A percentile compares a stretch with the other conserved stretches of the same genome.
Evolutionary conservation across 2,113 vertebrate genomes (phyloP).

Genomic region (Rhinoptilus africanus): DNA sequence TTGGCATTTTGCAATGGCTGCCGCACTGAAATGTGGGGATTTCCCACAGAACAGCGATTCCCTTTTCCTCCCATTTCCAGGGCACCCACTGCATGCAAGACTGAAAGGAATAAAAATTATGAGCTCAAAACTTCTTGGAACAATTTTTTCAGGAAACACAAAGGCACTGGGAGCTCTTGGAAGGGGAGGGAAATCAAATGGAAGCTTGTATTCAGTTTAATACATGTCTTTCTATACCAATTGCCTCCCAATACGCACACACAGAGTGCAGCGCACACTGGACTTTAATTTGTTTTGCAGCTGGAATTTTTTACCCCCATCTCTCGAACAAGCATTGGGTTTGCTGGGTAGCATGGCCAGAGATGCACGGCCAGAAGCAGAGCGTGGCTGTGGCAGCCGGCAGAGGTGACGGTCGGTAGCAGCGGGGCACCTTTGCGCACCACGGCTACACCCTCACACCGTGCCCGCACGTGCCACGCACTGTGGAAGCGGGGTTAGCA

Average conservation of each 20-base stretch:
- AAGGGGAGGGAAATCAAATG: not conserved
- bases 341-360: not conserved
- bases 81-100: not conserved
- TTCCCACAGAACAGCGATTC: not conserved
- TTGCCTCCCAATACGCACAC: not conserved
- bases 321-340: rapidly evolving
- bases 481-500: rapidly evolving
- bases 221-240: not conserved
- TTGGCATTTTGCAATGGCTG: not conserved
- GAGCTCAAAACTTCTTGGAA: not conserved
- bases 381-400: not conserved
- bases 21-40: not conserved
- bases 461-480: rapidly evolving
- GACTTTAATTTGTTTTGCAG: not conserved
- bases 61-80: not conserved
- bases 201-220: not conserved
- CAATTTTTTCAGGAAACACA: not conserved
- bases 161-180: not conserved
- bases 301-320: not conserved
- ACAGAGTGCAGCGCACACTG: not conserved
- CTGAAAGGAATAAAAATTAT: not conserved
- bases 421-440: not conserved
- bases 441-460: not conserved
- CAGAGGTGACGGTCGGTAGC: not conserved
- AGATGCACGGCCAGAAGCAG: rapidly evolving